A percentile compares a stretch with the other conserved stretches of the same genome.
Conservation (phyloP, 35 echinoderm and acorn worm species). For the Ptychodera flava region DNA sequence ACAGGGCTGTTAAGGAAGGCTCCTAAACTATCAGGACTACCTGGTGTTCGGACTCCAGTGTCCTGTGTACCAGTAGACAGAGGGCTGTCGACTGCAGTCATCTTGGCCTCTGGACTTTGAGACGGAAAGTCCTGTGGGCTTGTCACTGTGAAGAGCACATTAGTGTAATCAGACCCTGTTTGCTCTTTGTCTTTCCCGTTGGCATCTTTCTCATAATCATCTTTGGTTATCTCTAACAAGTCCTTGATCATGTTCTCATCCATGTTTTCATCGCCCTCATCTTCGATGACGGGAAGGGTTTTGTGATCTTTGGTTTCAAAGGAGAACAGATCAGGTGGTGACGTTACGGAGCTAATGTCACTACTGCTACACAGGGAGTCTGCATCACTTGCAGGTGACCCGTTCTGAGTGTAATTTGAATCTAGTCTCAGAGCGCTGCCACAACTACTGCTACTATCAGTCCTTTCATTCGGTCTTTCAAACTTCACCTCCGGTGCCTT, state of each 20-base stretch:
- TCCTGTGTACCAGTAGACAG: neutral
- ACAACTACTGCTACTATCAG: neutral
- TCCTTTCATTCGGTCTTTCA: neutral
- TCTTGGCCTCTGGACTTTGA: slow-evolving; percentile 26
- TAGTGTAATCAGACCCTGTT: neutral
- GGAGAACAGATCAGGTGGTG: slow-evolving; percentile 32
- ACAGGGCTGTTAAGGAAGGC: slow-evolving; percentile 40
- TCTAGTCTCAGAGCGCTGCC: slow-evolving; percentile 22
- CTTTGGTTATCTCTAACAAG: slow-evolving; percentile 46
- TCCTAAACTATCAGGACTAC: slow-evolving; percentile 10
- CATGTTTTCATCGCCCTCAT: slow-evolving; percentile 28
- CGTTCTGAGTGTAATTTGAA: slow-evolving; percentile 30
- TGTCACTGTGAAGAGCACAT: slow-evolving; percentile 30
- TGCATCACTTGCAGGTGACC: slow-evolving; percentile 77
- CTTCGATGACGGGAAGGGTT: neutral
- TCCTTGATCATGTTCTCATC: slow-evolving; percentile 47
- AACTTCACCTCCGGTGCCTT: neutral
- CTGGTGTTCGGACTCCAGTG: neutral
- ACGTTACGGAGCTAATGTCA: slow-evolving; percentile 43
- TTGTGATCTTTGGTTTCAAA: slow-evolving; percentile 1
- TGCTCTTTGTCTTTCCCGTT: neutral
- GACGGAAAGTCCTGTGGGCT: slow-evolving; percentile 71
- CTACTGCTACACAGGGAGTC: slow-evolving; percentile 51
- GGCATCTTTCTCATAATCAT: slow-evolving; percentile 30
- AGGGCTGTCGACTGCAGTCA: slow-evolving; percentile 14